Evolutionary conservation across 2,797 vertebrate genomes (phyloP).

Genomic region (Crypturellus tataupa): DNA sequence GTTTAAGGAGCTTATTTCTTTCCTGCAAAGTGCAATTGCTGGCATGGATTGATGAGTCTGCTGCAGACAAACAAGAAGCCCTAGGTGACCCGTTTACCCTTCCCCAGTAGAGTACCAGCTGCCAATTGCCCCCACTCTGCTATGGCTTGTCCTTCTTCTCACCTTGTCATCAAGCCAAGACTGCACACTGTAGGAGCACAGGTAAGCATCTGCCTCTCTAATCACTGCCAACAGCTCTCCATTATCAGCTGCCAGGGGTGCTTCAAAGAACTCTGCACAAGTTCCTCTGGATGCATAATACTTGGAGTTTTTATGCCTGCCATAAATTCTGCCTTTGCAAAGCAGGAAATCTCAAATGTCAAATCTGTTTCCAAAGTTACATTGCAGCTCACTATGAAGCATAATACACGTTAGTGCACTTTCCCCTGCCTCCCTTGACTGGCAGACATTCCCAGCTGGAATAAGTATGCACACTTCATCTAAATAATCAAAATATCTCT

Average conservation of each 20-base stretch:
- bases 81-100: constrained; percentile 81
- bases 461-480: background rate
- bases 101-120: constrained; percentile 76
- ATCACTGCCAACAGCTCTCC: constrained; percentile 81
- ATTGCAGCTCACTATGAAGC: constrained; percentile 41
- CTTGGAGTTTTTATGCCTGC: constrained; percentile 36
- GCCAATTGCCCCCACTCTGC: constrained; percentile 81
- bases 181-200: constrained; percentile 77
- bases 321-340: constrained; percentile 48
- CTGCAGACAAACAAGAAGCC: constrained; percentile 69
- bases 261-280: constrained; percentile 58
- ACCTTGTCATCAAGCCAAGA: constrained; percentile 84
- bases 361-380: constrained; percentile 35
- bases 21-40: constrained; percentile 70
- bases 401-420: background rate
- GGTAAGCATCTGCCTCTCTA: constrained; percentile 84
- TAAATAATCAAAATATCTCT: constrained; percentile 25
- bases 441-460: constrained; percentile 13
- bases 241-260: constrained; percentile 78
- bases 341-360: constrained; percentile 33
- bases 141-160: constrained; percentile 82
- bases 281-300: constrained; percentile 66
- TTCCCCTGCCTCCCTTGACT: background rate
- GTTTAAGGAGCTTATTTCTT: constrained; percentile 56
- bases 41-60: constrained; percentile 73